Base-by-base conservation (phyloP, 2,888 invertebrate genomes). In the Acronicta leporina region DNA sequence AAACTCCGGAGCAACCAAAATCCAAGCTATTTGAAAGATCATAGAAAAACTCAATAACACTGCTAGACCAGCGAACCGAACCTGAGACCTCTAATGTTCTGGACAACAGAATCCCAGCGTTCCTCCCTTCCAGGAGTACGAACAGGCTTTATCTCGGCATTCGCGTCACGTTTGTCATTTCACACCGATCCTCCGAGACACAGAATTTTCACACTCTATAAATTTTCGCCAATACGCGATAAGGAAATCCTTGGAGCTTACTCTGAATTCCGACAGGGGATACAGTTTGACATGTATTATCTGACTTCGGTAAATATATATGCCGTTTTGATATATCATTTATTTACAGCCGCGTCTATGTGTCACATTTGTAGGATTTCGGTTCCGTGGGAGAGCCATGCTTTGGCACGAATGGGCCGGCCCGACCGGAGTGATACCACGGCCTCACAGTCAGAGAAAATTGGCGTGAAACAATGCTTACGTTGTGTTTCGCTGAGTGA, bases 191-290 rank as follows among this genome's bases (percentile, higher is more conserved):
- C 86, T 82, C 77, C 80, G 84, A 84, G 84, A 83, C 83, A 83
- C 79, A 79, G 85, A 87, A 85, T 89, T 90, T 91, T 90, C 90
- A 90, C 92, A 91, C 87, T 91, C 90, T 89, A 91, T 90, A 91
- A 90, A 92, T 91, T 90, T 83, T 81, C 83, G 74, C 83, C 85
- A 81, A 86, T 83, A 84, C 82, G 72, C 79, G 79, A 79, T 83
- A 84, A 82, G 86, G 84, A 85, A 86, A 89, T 85, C 86, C 86
- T 62, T 62, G 49, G 71, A 82, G 81, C 77, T 88, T 84, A 76
- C 78, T 71, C 78, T 68, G 75, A 73, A 79, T 82, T 79, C 75
- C 61, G 66, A 50, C 63, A 59, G 73, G 68, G 81, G 74, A 80
- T 81, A 66, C 61, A 44, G 67, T 70, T 78, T 76, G 52, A 80